Evolutionary conservation across 2,113 vertebrate genomes (phyloP).

Genomic region (Otis tarda): DNA sequence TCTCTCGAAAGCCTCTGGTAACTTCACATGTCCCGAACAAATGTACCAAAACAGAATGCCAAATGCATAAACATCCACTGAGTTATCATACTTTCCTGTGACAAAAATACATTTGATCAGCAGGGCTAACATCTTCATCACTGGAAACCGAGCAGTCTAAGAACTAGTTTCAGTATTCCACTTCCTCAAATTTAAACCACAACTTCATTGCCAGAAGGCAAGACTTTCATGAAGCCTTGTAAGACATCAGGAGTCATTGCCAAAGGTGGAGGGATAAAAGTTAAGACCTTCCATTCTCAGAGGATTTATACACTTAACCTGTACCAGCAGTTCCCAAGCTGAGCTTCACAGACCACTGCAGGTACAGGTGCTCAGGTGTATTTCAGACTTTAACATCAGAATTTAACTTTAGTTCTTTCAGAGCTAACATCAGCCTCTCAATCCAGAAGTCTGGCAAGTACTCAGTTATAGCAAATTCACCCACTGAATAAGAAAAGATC

Average conservation of each 20-base stretch:
- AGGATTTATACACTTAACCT: background rate
- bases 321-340: background rate
- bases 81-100: slow-evolving; percentile 97
- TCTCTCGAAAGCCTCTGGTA: slow-evolving; percentile 97
- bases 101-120: background rate
- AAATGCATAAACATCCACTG: slow-evolving; percentile 96
- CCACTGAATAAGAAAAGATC: background rate
- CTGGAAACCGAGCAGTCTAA: background rate
- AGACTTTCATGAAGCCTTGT: background rate
- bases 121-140: background rate
- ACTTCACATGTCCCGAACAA: slow-evolving; percentile 93
- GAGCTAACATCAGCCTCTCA: background rate
- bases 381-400: background rate
- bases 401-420: no score
- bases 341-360: background rate
- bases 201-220: background rate
- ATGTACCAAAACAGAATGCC: slow-evolving; percentile 99
- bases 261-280: background rate
- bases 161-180: rapidly evolving
- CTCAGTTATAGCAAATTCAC: background rate
- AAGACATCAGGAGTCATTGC: background rate
- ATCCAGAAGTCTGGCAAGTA: background rate
- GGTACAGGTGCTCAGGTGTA: background rate
- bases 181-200: background rate
- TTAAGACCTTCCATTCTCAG: background rate